A percentile compares a stretch with the other conserved stretches of the same genome.
These are phyloP conservation scores for Cantharis flavilabris DNA, from an alignment of 2,888 invertebrate species.

Conservation along the genomic window DNA sequence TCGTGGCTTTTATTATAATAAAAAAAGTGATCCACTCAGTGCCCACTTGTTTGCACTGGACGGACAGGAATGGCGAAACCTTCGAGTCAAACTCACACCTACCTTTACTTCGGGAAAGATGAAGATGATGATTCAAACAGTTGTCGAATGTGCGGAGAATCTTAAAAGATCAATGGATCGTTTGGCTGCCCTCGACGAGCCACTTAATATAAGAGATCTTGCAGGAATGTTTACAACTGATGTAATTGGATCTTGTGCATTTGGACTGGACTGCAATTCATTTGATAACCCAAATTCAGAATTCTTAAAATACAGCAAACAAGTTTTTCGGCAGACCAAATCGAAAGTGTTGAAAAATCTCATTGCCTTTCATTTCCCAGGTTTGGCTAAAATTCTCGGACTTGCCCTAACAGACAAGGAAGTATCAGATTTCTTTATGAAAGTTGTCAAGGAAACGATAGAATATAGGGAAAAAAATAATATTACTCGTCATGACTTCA, in stretches of 20 bases:
- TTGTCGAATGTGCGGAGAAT: background rate
- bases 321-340: background rate
- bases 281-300: conserved; percentile 56
- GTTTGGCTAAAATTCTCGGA: background rate
- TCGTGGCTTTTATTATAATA: conserved; percentile 62
- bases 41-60: conserved; percentile 61
- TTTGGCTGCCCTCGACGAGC: conserved; percentile 41
- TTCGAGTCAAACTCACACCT: conserved; percentile 50
- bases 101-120: conserved; percentile 33
- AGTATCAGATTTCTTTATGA: background rate
- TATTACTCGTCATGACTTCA: conserved; percentile 1
- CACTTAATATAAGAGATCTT: conserved; percentile 53
- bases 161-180: background rate
- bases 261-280: conserved; percentile 56
- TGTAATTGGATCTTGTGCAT: conserved; percentile 63
- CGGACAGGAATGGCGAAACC: conserved; percentile 63
- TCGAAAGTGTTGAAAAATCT: background rate
- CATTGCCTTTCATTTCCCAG: background rate
- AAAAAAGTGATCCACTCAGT: conserved; percentile 60
- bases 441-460: background rate
- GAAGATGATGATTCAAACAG: conserved; percentile 51
- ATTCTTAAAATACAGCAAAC: conserved; percentile 7
- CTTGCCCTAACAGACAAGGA: background rate
- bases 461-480: conserved; percentile 1
- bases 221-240: conserved; percentile 60